Conservation (phyloP, 1,140 invertebrate genomes). For the Hylaeus anthracinus region DNA sequence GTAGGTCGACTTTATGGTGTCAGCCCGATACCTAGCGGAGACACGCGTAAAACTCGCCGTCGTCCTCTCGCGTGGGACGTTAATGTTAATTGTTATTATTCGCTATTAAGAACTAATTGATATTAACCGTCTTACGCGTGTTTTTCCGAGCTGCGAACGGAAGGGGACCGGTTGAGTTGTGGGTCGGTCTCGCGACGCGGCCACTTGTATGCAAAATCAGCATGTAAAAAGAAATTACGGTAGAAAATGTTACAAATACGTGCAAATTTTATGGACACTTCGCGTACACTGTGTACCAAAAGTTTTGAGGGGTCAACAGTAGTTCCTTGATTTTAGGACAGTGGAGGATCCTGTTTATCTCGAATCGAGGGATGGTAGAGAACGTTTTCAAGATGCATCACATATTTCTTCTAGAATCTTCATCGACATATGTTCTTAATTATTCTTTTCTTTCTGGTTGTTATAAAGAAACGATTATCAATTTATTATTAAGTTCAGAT, state of each 20-base stretch:
- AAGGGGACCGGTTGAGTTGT: background rate
- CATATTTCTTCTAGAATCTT: too few relatives aligned
- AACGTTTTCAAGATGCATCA: too few relatives aligned
- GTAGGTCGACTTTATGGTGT: conserved; percentile 31
- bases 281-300: background rate
- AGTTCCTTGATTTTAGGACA: too few relatives aligned
- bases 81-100: conserved; percentile 27
- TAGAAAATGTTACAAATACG: too few relatives aligned
- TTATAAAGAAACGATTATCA: too few relatives aligned
- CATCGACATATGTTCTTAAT: too few relatives aligned
- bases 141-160: background rate
- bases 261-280: background rate
- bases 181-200: too few relatives aligned
- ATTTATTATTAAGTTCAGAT: too few relatives aligned
- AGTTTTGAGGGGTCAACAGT: too few relatives aligned
- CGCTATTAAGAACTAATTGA: conserved; percentile 32
- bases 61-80: background rate
- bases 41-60: background rate
- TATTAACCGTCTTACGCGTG: background rate
- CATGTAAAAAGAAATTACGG: background rate
- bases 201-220: conserved; percentile 10
- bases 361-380: too few relatives aligned
- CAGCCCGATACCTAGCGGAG: background rate
- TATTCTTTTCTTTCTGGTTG: too few relatives aligned
- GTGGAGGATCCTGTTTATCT: too few relatives aligned